Percentiles rank a stretch among this genome's conserved stretches.
These are phyloP conservation scores for Monochamus alternatus DNA, from an alignment of 2,888 invertebrate genomes.

Conservation along the genomic window DNA sequence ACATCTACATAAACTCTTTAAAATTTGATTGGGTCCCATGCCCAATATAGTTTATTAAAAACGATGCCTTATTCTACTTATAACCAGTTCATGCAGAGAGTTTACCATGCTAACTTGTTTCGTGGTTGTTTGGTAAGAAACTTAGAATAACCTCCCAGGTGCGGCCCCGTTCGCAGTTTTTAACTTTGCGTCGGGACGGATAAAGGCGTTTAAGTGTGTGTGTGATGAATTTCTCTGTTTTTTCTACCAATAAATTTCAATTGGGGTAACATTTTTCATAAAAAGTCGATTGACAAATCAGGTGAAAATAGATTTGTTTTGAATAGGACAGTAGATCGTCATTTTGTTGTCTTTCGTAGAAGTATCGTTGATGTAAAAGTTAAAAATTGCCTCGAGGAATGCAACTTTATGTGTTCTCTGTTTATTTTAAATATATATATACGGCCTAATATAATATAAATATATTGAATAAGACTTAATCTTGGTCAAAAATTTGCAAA, in stretches of 20 bases:
- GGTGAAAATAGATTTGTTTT: too few species aligned
- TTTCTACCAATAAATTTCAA: too few species aligned
- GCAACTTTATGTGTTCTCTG: background rate
- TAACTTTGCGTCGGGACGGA: background rate
- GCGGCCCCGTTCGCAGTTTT: background rate
- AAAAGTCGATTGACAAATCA: too few species aligned
- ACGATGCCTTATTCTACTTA: conserved; percentile 66
- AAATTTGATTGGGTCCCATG: conserved; percentile 39
- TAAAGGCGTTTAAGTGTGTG: background rate
- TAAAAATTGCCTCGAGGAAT: background rate
- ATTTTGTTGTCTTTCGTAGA: background rate
- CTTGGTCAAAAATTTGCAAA: conserved; percentile 3
- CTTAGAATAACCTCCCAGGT: conserved; percentile 12
- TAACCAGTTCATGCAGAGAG: conserved; percentile 60
- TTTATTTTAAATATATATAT: conserved; percentile 9
- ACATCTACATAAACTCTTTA: conserved; percentile 26
- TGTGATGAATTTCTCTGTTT: too few species aligned
- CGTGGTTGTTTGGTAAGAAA: conserved; percentile 38
- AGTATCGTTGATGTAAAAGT: background rate
- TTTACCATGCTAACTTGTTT: conserved; percentile 25
- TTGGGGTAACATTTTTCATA: too few species aligned
- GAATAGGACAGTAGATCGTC: too few species aligned
- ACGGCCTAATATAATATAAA: conserved; percentile 20
- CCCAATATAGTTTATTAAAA: conserved; percentile 64
- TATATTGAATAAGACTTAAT: background rate